These are phyloP conservation scores for Tenebrosternarchus preto DNA, from an alignment of 2,113 vertebrate species.

Conservation along the genomic window DNA sequence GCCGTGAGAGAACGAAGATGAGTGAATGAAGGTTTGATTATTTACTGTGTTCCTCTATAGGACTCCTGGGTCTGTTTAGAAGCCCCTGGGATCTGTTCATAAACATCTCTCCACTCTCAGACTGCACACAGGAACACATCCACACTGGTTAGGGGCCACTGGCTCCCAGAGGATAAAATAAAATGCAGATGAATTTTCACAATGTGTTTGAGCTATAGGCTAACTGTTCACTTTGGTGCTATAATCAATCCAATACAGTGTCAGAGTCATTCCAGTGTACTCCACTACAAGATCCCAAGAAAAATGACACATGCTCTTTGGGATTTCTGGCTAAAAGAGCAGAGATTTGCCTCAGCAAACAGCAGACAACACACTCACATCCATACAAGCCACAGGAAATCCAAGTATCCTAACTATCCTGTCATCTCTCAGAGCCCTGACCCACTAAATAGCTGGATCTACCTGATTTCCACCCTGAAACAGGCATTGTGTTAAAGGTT, in stretches of 20 bases:
- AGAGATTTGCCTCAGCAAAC: no score
- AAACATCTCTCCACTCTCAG: slow-evolving; percentile 35
- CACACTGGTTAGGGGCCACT: not conserved
- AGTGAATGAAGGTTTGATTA: slow-evolving; percentile 19
- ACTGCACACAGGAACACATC: not conserved
- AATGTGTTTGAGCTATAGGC: not conserved
- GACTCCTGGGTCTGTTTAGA: slow-evolving; percentile 17
- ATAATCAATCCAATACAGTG: not conserved
- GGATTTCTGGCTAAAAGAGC: no score
- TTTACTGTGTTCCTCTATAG: slow-evolving; percentile 19
- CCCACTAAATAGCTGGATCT: no score
- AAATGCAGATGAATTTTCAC: not conserved
- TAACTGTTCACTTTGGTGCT: not conserved
- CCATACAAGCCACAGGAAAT: no score
- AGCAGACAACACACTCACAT: no score
- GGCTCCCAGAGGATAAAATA: not conserved
- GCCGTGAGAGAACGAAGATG: slow-evolving; percentile 27
- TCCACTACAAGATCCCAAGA: no score
- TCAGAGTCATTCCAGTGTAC: not conserved
- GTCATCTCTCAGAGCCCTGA: no score
- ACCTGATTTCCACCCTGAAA: no score
- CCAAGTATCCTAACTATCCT: no score
- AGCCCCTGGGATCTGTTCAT: slow-evolving; percentile 4
- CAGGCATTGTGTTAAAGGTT: no score
- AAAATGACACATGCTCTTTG: no score